Conservation (phyloP, 2,888 invertebrate species). For the Agrochola litura region DNA sequence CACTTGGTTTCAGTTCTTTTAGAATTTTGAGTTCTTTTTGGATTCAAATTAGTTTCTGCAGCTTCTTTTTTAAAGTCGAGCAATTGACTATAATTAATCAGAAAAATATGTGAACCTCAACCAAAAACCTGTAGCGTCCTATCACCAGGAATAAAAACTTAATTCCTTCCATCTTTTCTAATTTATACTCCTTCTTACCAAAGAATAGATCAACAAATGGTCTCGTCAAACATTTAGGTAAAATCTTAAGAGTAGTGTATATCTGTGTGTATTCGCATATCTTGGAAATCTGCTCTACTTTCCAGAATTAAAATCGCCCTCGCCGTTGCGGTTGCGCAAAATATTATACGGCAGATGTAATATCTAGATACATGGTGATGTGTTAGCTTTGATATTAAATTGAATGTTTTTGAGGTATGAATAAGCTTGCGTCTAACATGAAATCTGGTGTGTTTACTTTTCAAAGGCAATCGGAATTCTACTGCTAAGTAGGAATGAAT, state of each 20-base stretch:
- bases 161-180: not conserved
- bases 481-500: not conserved
- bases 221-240: conserved; percentile 23
- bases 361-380: conserved; percentile 67
- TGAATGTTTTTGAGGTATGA: conserved; percentile 21
- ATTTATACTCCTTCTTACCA: not conserved
- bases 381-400: conserved; percentile 39
- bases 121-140: not conserved
- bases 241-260: conserved; percentile 27
- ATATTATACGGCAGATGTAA: conserved; percentile 72
- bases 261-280: conserved; percentile 64
- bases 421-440: not conserved
- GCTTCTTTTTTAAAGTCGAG: not conserved
- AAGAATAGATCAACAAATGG: not conserved
- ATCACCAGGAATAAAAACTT: not conserved
- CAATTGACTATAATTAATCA: not conserved
- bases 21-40: not conserved
- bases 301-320: conserved; percentile 81
- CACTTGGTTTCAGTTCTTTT: not conserved
- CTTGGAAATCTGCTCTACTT: conserved; percentile 79
- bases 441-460: conserved; percentile 19
- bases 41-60: not conserved
- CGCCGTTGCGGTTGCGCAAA: conserved; percentile 74
- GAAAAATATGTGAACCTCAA: not conserved
- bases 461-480: conserved; percentile 9